Percentiles rank a stretch among this genome's conserved stretches.
phyloP scores from a whole-genome alignment of 2,113 vertebrate species.

The Megaptera novaeangliae region DNA sequence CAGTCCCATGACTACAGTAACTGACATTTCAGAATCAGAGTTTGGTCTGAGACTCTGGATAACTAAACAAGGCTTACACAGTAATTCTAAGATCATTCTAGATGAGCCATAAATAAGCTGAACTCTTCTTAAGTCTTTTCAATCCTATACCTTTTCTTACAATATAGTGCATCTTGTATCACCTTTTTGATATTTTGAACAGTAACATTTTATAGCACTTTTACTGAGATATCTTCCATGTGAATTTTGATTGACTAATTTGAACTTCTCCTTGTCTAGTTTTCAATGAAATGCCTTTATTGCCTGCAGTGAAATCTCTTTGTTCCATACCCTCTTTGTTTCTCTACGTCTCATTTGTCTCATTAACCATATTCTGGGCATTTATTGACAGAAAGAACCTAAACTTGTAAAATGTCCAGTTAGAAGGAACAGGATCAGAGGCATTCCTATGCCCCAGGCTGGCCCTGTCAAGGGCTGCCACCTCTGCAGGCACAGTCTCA shows the following conservation, averaged over 20 bases:
- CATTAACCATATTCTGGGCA: background rate
- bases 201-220: background rate
- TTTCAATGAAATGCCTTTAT: background rate
- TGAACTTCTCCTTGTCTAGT: background rate
- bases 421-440: background rate
- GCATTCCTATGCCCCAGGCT: background rate
- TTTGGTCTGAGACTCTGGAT: background rate
- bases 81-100: background rate
- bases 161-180: background rate
- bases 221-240: background rate
- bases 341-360: background rate
- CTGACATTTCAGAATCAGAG: background rate
- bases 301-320: background rate
- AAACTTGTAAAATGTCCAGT: background rate
- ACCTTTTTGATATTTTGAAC: background rate
- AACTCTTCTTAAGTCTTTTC: background rate
- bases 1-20: background rate
- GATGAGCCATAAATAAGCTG: background rate
- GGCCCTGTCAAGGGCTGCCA: background rate
- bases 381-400: background rate
- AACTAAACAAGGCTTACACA: background rate
- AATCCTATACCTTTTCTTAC: background rate
- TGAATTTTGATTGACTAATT: background rate
- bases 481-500: background rate
- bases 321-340: background rate